Evolutionary conservation across 2,113 vertebrate species (phyloP).

Genomic region (Seriola rivoliana): DNA sequence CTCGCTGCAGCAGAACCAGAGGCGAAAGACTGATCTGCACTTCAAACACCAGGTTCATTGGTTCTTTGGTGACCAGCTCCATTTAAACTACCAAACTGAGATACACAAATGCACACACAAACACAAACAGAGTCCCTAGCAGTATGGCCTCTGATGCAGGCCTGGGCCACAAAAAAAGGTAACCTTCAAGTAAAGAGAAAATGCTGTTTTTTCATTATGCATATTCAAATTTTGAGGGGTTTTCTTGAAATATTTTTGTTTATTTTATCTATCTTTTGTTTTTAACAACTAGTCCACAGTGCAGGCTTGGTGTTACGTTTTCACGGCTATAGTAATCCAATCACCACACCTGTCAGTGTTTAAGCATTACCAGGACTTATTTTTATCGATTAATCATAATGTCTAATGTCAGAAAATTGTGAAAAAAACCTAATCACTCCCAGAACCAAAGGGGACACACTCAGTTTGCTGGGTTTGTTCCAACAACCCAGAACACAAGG

Average conservation of each 20-base stretch:
- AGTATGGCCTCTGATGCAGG: constrained; percentile 15
- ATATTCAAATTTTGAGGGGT: too few relatives aligned
- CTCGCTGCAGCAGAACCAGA: constrained; percentile 59
- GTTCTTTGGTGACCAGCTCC: constrained; percentile 40
- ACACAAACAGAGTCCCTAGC: constrained; percentile 1
- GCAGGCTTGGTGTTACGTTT: neutral
- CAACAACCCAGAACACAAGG: neutral
- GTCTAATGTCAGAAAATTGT: neutral
- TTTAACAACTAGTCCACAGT: neutral
- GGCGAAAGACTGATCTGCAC: constrained; percentile 48
- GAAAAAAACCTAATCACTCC: neutral
- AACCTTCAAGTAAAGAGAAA: neutral
- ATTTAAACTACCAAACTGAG: constrained; percentile 1
- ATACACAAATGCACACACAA: neutral
- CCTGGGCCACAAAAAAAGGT: neutral
- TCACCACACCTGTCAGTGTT: constrained; percentile 11
- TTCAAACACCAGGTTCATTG: constrained; percentile 43
- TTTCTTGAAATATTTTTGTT: neutral
- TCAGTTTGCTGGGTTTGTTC: neutral
- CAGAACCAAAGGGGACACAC: neutral
- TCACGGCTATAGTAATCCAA: neutral
- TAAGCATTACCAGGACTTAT: neutral
- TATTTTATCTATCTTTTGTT: neutral
- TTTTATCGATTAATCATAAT: neutral
- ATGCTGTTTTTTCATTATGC: too few relatives aligned